These are phyloP conservation scores for Matsumurasca onukii DNA, from an alignment of 1,140 invertebrate genomes.

Conservation along the genomic window DNA sequence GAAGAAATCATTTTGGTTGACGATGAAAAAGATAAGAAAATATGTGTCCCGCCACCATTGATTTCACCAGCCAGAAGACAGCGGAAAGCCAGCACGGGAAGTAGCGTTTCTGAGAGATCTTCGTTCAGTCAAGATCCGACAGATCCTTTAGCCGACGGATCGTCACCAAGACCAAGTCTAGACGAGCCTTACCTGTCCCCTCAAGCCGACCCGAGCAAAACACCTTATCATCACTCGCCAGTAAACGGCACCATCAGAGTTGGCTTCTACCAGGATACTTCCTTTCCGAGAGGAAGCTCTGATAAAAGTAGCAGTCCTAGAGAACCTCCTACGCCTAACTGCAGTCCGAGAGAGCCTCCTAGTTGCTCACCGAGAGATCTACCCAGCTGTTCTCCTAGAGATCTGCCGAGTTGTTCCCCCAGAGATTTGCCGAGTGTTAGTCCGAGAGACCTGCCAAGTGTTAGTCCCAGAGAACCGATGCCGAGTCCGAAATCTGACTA, in stretches of 20 bases:
- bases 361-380: conserved; percentile 40
- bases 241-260: conserved; percentile 71
- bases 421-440: conserved; percentile 39
- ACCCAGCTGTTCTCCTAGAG: conserved; percentile 33
- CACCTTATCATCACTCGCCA: conserved; percentile 60
- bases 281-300: conserved; percentile 65
- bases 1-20: conserved; percentile 37
- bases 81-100: conserved; percentile 66
- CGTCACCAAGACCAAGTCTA: conserved; percentile 61
- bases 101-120: conserved; percentile 70
- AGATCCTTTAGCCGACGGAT: conserved; percentile 50
- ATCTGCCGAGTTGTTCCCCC: conserved; percentile 41
- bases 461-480: conserved; percentile 33
- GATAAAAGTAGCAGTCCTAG: conserved; percentile 61
- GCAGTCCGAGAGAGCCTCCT: conserved; percentile 41
- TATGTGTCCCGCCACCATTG: conserved; percentile 42
- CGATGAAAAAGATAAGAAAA: conserved; percentile 39
- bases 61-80: conserved; percentile 53
- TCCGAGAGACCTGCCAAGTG: conserved; percentile 37
- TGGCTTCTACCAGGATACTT: conserved; percentile 75
- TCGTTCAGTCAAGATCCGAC: conserved; percentile 70
- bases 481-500: conserved; percentile 34
- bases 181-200: conserved; percentile 66
- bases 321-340: conserved; percentile 40
- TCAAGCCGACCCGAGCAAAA: conserved; percentile 60